These are phyloP conservation scores for Panagrolaimus sp. DNA, from an alignment of 1,140 invertebrate genomes.

Conservation along the genomic window DNA sequence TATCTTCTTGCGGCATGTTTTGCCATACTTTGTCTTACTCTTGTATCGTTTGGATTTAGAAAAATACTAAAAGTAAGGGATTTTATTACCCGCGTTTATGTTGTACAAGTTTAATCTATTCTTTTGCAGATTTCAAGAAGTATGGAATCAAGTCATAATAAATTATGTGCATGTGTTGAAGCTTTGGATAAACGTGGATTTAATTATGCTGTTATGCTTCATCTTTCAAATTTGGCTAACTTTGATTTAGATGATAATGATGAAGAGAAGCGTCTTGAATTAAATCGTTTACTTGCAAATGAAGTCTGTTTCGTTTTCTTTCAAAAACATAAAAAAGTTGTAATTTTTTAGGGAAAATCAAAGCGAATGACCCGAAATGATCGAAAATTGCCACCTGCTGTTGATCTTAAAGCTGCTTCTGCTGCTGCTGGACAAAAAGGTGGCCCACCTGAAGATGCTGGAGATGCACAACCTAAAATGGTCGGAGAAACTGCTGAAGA, in stretches of 20 bases:
- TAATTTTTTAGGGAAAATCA: not conserved
- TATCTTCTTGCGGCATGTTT: no score
- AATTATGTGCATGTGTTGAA: not conserved
- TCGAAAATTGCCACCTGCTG: not conserved
- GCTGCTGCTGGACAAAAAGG: not conserved
- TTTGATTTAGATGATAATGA: constrained; percentile 18
- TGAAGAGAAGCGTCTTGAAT: not conserved
- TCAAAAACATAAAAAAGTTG: not conserved
- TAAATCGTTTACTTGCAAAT: not conserved
- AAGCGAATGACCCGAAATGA: not conserved
- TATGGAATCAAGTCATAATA: not conserved
- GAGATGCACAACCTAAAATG: constrained; percentile 33
- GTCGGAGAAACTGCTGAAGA: constrained; percentile 9
- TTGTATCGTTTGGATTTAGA: no score
- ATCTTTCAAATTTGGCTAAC: not conserved
- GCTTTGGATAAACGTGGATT: not conserved
- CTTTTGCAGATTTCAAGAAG: no score
- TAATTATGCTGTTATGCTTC: not conserved
- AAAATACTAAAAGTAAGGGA: no score
- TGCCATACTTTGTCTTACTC: no score
- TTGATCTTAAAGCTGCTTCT: not conserved
- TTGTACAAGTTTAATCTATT: no score
- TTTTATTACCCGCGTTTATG: no score
- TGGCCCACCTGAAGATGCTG: not conserved
- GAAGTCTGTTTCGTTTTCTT: not conserved